Evolutionary conservation across 2,888 invertebrate species (phyloP).

Genomic region (Acleris holmiana): DNA sequence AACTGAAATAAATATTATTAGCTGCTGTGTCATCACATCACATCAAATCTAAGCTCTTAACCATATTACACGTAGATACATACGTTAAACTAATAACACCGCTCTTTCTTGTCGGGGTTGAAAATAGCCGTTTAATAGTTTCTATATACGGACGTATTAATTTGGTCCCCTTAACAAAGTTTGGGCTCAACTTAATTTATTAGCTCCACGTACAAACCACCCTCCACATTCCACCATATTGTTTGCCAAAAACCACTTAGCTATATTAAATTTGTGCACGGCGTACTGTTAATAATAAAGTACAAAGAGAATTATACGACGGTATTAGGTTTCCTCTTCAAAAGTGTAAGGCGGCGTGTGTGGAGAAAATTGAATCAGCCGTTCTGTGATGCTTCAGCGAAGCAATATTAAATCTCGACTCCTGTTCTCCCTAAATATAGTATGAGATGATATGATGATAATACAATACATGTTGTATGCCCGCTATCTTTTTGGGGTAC

Average conservation of each 20-base stretch:
- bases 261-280: slow-evolving; percentile 2
- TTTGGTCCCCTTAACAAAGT: slow-evolving; percentile 23
- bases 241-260: slow-evolving; percentile 4
- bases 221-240: not conserved
- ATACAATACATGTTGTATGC: too few species aligned
- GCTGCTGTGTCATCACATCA: too few species aligned
- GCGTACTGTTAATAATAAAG: slow-evolving; percentile 3
- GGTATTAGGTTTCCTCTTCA: slow-evolving; percentile 47
- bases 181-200: slow-evolving; percentile 24
- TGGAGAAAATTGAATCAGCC: slow-evolving; percentile 56
- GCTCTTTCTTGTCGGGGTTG: too few species aligned
- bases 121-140: slow-evolving; percentile 36
- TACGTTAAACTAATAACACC: too few species aligned
- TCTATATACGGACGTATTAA: slow-evolving; percentile 18
- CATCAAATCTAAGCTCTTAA: too few species aligned
- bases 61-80: too few species aligned
- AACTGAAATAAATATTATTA: too few species aligned
- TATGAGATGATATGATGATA: not conserved
- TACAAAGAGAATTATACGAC: slow-evolving; percentile 37
- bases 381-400: slow-evolving; percentile 49
- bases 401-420: slow-evolving; percentile 55
- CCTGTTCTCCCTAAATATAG: slow-evolving; percentile 42
- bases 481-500: too few species aligned
- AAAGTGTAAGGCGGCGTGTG: slow-evolving; percentile 49
- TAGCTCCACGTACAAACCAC: not conserved